A percentile compares a stretch with the other conserved stretches of the same genome.
phyloP scores from a whole-genome alignment of 1,140 invertebrate species.

The Reticulitermes speratus region DNA sequence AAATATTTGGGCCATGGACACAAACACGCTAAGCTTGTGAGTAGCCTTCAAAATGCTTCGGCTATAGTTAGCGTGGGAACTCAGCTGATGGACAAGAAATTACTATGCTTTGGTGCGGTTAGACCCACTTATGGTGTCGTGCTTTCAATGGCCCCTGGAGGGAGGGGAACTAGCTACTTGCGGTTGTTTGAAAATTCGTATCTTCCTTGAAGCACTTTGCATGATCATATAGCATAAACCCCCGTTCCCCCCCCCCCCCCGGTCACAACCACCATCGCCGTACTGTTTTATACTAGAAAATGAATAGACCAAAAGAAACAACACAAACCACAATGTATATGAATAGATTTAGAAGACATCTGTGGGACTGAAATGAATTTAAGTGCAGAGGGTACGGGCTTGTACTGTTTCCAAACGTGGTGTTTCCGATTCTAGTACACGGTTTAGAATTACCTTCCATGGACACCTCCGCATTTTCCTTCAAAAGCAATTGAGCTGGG shows the following conservation, averaged over 20 bases:
- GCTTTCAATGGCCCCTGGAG: not conserved
- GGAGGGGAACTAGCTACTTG: not conserved
- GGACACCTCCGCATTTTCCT: too few species aligned
- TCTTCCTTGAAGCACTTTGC: constrained; percentile 10
- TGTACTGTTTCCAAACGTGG: too few species aligned
- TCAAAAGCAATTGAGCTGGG: too few species aligned
- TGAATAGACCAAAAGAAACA: not conserved
- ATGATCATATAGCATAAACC: not conserved
- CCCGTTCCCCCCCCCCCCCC: too few species aligned
- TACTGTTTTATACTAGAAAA: not conserved
- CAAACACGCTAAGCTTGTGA: too few species aligned
- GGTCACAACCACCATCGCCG: not conserved
- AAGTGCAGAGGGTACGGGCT: too few species aligned
- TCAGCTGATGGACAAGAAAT: not conserved
- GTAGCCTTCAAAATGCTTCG: too few species aligned
- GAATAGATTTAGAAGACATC: not conserved
- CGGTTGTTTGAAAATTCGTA: constrained; percentile 5
- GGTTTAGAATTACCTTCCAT: too few species aligned
- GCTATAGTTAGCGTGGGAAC: not conserved
- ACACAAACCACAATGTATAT: not conserved
- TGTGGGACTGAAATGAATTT: not conserved
- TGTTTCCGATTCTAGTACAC: too few species aligned
- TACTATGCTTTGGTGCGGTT: not conserved
- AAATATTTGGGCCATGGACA: too few species aligned
- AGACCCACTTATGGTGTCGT: not conserved